phyloP scores from a whole-genome alignment of 2,113 vertebrate genomes.

The Dasyprocta punctata region DNA sequence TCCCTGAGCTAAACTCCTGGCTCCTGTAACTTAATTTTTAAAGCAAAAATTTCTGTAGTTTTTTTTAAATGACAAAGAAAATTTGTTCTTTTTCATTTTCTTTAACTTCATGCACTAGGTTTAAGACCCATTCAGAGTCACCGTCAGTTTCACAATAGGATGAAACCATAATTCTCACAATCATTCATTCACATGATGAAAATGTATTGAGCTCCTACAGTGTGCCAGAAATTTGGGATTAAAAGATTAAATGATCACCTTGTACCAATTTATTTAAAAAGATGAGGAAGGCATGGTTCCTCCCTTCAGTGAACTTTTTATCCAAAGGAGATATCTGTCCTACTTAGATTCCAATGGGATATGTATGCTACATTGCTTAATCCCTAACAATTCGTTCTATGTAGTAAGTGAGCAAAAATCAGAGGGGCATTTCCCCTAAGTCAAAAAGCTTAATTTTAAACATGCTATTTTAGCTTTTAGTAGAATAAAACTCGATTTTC shows the following conservation, averaged over 20 bases:
- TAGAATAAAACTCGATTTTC: slow-evolving; percentile 79
- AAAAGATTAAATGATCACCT: background rate
- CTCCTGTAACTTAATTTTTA: too few relatives aligned
- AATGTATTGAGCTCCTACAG: background rate
- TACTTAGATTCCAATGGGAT: background rate
- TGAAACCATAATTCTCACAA: slow-evolving; percentile 19
- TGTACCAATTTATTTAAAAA: background rate
- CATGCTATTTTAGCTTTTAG: slow-evolving; percentile 82
- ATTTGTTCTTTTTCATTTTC: background rate
- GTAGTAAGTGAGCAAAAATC: slow-evolving; percentile 78
- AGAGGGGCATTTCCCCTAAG: slow-evolving; percentile 74
- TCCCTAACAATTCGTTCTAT: slow-evolving; percentile 54
- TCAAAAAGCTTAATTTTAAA: slow-evolving; percentile 81
- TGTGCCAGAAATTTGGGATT: background rate
- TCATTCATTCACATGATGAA: background rate
- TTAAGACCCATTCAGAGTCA: background rate
- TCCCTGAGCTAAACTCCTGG: too few relatives aligned
- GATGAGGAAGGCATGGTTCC: background rate
- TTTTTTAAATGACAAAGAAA: slow-evolving; percentile 41
- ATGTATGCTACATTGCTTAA: background rate
- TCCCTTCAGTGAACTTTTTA: background rate
- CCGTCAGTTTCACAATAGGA: background rate
- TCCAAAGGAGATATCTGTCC: background rate
- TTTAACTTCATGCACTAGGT: background rate
- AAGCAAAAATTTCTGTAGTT: background rate